Evolutionary conservation across 2,113 vertebrate species (phyloP), one percentile per base, ranked within the genome.

Genomic region (Mus spicilegus): DNA sequence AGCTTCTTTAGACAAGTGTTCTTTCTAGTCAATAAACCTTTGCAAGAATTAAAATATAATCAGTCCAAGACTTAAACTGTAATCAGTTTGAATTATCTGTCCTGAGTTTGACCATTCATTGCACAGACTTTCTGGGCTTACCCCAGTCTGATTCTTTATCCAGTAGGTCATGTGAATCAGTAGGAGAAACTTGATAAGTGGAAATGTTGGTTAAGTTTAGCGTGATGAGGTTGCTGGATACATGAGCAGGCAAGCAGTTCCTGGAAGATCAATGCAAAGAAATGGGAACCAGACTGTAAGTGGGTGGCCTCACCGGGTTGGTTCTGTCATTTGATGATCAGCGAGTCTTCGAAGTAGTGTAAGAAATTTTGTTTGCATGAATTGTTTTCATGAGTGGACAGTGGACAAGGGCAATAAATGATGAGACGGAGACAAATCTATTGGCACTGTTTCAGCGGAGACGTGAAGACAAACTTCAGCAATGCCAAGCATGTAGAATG

Each of bases 41-140:
- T 95, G 49, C 81, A 96, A 96, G 89, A 70, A 97, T 97, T 96
- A 96, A 97, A 96, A 69, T 87, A 95, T 22, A 87, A 96, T 97
- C 92, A 94, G 73, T 97, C 63, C 81, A 96, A 96, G 90, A 70
- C 97, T 97, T 96, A 96, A 97, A 96, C 69, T 87, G 95, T 22
- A 89, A 96, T 97, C 92, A 94, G 73, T 97, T 56, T 36, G 49
- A 96, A 97, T 22, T 93, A 42, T 82, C 78, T 77, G 3, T 26
- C 73, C 61, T 39, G 61, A 91, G n/a, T 82, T 95, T 84, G 90
- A 84, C 87, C 82, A 91, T 67, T 76, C 58, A 10, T 51, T 72
- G 11, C 42, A 84, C 86, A 30, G 4, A 26, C 16, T 78, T 78
- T 33, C 84, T 96, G 26, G 30, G 88, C 95, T 92, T 20, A 87